Conservation (phyloP, 2,797 vertebrate genomes). For the Hyperoplus immaculatus region DNA sequence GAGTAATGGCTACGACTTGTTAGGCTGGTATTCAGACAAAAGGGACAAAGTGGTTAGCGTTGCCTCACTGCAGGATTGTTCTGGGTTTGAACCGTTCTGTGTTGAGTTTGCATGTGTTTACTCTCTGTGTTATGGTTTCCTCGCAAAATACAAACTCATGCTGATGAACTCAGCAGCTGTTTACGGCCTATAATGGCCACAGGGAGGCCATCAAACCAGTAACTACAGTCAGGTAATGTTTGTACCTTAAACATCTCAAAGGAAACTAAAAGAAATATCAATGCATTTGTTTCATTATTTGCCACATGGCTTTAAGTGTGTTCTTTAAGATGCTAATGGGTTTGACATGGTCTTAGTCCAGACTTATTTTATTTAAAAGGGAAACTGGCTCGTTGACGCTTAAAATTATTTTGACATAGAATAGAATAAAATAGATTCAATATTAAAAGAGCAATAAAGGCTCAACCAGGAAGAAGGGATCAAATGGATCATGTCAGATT, state of each 20-base stretch:
- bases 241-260: neutral
- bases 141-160: neutral
- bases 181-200: neutral
- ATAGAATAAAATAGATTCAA: neutral
- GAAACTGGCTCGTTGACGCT: neutral
- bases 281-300: neutral
- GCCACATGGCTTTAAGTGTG: too few relatives aligned
- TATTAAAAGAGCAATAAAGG: neutral
- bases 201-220: neutral
- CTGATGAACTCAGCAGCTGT: neutral
- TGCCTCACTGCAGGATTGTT: neutral
- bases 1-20: constrained; percentile 46
- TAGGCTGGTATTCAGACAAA: constrained; percentile 4
- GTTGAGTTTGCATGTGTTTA: neutral
- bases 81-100: neutral
- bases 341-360: neutral
- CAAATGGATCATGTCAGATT: neutral
- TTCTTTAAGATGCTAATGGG: too few relatives aligned
- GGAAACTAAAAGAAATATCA: neutral
- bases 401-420: neutral
- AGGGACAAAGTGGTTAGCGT: neutral
- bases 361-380: neutral
- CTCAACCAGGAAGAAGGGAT: neutral
- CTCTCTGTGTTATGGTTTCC: neutral
- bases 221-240: neutral